Base-by-base conservation (phyloP, 1,140 invertebrate species). In the Caenorhabditis latens region DNA sequence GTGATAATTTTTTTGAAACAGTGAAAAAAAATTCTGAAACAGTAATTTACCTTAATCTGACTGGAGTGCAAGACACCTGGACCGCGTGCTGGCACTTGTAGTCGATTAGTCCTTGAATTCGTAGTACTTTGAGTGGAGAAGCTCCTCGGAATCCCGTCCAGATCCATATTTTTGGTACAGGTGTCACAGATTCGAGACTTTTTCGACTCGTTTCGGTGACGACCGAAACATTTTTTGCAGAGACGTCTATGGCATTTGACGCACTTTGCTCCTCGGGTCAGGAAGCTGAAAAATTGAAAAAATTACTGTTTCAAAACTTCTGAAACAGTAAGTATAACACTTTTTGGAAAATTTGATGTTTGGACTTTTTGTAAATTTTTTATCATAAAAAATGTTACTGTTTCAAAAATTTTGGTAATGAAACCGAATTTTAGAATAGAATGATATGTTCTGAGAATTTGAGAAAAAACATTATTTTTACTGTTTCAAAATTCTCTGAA, bases 201-300 rank as follows among this genome's bases (percentile, higher is more conserved):
- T 83, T 90, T 90, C 43, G 42, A 53, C 55, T 90, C 89, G 16
- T 75, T 85, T 48, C 83, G 42, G n/a, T 84, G 90, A 43, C 84
- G 87, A 21, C 90, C 90, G 65, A 91, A 92, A 65, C 90, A 91
- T 58, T 92, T 92, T 67, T 91, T 91, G 71, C 90, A 91, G 19
- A 89, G 90, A 19, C 84, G 88, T 24, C 84, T 50, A 11, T 32
- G 43, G 85, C 90, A 90, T 86, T 86, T 75, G 4, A 75, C 86
- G 57, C 83, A 86, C 84, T 90, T 90, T 16, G 58, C 43, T 11
- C 89, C 83, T 9, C 85, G 82, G 13, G 75, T 85, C 19, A 79
- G 67, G 43, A 84, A 65, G 16, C 79, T 83, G 55, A 82, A 87
- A 50, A 40, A 53, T n/a, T n/a, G n/a, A 58, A 83, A 46, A 32